Evolutionary conservation across 30 jellyfish, hydroid and myxozoan species (phyloP).

Genomic region (Nemopilema nomurai): DNA sequence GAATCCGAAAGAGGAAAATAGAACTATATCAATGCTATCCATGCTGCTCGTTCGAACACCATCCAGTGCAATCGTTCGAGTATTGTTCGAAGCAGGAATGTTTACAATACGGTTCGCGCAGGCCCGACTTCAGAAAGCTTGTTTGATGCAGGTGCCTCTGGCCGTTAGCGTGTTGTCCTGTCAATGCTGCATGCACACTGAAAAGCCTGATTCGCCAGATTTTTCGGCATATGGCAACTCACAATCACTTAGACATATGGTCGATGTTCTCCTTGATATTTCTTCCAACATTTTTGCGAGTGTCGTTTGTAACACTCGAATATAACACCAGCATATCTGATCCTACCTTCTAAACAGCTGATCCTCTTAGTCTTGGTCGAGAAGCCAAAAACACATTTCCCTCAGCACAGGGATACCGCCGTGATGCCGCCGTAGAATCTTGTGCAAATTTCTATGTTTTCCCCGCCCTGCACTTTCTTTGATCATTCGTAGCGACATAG

Average conservation of each 20-base stretch:
- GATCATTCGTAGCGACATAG: no score
- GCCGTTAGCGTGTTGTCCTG: no score
- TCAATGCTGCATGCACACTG: no score
- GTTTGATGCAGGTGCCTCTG: neutral
- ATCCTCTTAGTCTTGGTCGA: neutral
- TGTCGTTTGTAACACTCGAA: neutral
- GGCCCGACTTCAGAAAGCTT: neutral
- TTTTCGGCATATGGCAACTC: neutral
- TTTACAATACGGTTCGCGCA: neutral
- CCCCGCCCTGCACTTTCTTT: no score
- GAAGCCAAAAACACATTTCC: neutral
- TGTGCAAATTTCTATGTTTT: no score
- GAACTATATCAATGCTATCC: neutral
- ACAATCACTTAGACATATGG: neutral
- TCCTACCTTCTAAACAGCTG: neutral
- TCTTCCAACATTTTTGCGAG: neutral
- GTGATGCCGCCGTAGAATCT: no score
- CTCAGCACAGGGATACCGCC: neutral
- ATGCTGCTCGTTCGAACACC: neutral
- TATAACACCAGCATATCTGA: neutral
- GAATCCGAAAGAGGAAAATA: neutral
- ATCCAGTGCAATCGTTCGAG: no score
- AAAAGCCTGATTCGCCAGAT: neutral
- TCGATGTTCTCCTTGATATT: neutral
- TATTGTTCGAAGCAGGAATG: neutral